A percentile compares a stretch with the other conserved stretches of the same genome.
These are phyloP conservation scores for Eulithis testata DNA, from an alignment of 2,888 invertebrate species.

Conservation along the genomic window DNA sequence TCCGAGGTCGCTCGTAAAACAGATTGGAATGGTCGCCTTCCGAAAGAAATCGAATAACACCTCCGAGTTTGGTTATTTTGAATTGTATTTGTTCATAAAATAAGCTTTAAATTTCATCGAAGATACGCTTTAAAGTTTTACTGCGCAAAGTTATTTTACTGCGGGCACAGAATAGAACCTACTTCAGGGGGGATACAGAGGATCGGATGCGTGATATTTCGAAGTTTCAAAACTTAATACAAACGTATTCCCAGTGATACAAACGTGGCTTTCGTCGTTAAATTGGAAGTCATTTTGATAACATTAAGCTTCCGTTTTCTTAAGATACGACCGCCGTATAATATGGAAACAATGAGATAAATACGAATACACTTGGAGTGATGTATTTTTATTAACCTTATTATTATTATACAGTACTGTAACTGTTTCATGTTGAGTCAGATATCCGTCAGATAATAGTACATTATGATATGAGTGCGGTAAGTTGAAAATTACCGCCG, in stretches of 20 bases:
- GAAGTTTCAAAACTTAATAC: constrained; percentile 21
- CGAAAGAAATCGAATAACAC: constrained; percentile 53
- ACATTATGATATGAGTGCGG: too few relatives aligned
- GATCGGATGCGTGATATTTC: constrained; percentile 28
- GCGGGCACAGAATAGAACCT: neutral
- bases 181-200: constrained; percentile 21
- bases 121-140: constrained; percentile 45
- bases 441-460: too few relatives aligned
- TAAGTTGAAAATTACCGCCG: too few relatives aligned
- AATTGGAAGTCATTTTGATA: constrained; percentile 9
- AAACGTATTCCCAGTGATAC: constrained; percentile 16
- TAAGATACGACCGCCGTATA: neutral
- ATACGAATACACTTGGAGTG: too few relatives aligned
- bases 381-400: too few relatives aligned
- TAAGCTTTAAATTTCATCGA: constrained; percentile 49
- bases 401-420: too few relatives aligned
- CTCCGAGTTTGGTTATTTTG: constrained; percentile 51
- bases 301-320: neutral
- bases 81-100: constrained; percentile 55
- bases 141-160: constrained; percentile 33
- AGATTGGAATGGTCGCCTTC: constrained; percentile 52
- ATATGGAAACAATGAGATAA: too few relatives aligned
- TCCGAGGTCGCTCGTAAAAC: constrained; percentile 52
- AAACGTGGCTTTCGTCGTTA: constrained; percentile 16
- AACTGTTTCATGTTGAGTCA: too few relatives aligned